Evolutionary conservation across 1,140 invertebrate species (phyloP), one percentile per base, ranked within the genome.

Genomic region (Drosophila orena): DNA sequence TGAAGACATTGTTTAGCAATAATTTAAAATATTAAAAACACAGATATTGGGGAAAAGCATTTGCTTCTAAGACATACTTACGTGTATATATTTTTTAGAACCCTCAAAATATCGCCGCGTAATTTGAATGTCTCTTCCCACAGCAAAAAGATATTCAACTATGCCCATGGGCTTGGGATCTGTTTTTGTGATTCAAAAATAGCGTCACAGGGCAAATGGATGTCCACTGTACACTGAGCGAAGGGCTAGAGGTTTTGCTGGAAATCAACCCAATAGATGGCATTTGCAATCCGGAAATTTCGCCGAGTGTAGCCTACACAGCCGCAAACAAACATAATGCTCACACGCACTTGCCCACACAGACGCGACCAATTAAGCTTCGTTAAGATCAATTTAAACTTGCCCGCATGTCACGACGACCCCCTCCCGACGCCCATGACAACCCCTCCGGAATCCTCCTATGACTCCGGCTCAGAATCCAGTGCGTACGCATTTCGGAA

Each of bases 361-460:
- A 75, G 38, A 4, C 34, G 50, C 74, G 79, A 61, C 55, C 88
- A 92, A 92, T 92, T 92, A 92, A 92, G 90, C 84, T 91, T 92
- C 90, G 77, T 92, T 92, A 91, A 92, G 85, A 91, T 91, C 88
- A 92, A 92, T 92, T 92, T 89, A 92, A 76, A 89, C 81, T 80
- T 89, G 68, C 89, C 91, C 83, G 89, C 91, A 92, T 92, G 84
- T 86, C 88, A 83, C 61, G 54, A 52, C 61, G 46, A 43, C 12
- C 47, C 22, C 62, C 42, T 30, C 44, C 44, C 30, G 47, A 50
- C 44, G n/a, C 46, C 62, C 22, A 20, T 47, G 17, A 20, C 12
- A 55, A 49, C 47, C 50, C 59, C 60, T 65, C 24, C 44, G 47
- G 34, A 42, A 38, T 50, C 38, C 53, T 49, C 10, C 54, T 47